Evolutionary conservation across 2,888 invertebrate species (phyloP), one percentile per base, ranked within the genome.

Genomic region (Eilema griseolum): DNA sequence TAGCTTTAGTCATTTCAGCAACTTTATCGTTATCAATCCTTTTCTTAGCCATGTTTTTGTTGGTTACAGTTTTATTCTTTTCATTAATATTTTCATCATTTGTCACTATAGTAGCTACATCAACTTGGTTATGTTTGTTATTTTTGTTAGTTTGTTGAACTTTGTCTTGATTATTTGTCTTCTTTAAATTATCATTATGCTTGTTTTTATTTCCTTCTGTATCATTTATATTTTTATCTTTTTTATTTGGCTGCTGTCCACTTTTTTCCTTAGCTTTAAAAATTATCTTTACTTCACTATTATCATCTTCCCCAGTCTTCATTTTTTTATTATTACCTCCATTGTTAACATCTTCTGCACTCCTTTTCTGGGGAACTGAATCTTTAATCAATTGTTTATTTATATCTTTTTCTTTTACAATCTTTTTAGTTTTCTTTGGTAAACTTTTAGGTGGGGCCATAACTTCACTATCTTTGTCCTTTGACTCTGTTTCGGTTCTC

Each of bases 401-500:
- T 16, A 24, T 84, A 14, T 83, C 85, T 61, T 88, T 87, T 0
- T 79, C 84, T 80, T 88, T 89, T 28, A 12, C 20, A 2, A 26
- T 26, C 28, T 68, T 74, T 77, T 90, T 92, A 14, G 65, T 71
- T 78, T 90, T 93, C 76, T 90, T 94, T 0, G 93, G 93, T 2
- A 92, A 60, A 5, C 86, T 75, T 74, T 91, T 93, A 0, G 94
- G 94, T 0, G 94, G 94, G 0, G 92, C 93, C 94, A 94, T 94
- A 0, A 90, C 85, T 72, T 90, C 89, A 3, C 77, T 81, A 31
- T 85, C 83, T 61, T 77, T 74, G 61, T 85, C 67, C 79, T 83
- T 72, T 69, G 81, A 69, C 62, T 84, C 69, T 61, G 67, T 8
- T 67, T 82, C 81, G 33, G 59, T 75, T 24, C 74, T 72, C 57